Conservation (phyloP, 2,888 invertebrate species). For the Papilio demoleus region DNA sequence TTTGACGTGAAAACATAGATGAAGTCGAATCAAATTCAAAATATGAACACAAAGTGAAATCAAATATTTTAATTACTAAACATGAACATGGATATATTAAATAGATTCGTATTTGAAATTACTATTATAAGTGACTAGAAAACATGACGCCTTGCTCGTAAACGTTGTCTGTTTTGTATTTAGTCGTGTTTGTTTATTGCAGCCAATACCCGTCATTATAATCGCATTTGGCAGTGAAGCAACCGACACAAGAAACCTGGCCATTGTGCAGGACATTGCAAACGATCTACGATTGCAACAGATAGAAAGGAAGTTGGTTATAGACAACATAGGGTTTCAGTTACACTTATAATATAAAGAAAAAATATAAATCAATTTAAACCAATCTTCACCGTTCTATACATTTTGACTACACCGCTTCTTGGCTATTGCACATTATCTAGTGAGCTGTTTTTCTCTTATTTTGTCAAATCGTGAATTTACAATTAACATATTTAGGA, state of each 20-base stretch:
- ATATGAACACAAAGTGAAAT: neutral
- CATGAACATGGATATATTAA: neutral
- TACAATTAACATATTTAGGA: too few species aligned
- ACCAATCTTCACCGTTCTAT: too few species aligned
- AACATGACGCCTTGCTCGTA: conserved; percentile 40
- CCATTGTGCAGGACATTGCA: conserved; percentile 41
- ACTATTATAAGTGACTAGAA: conserved; percentile 8
- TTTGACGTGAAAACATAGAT: neutral
- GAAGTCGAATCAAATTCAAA: neutral
- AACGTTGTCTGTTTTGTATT: conserved; percentile 39
- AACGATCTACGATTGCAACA: conserved; percentile 42
- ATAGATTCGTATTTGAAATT: conserved; percentile 2
- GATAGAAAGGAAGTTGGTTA: conserved; percentile 38
- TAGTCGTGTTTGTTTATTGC: conserved; percentile 48
- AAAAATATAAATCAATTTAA: too few species aligned
- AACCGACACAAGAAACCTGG: conserved; percentile 41
- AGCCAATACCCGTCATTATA: conserved; percentile 54
- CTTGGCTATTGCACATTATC: too few species aligned
- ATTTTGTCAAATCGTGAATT: too few species aligned
- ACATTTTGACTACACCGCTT: neutral
- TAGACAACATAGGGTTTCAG: conserved; percentile 11
- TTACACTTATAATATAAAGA: conserved; percentile 5
- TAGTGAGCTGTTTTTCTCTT: too few species aligned
- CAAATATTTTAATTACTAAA: neutral
- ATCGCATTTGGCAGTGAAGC: conserved; percentile 52